Evolutionary conservation across 1,140 invertebrate species (phyloP).

Genomic region (Ectropis grisescens): DNA sequence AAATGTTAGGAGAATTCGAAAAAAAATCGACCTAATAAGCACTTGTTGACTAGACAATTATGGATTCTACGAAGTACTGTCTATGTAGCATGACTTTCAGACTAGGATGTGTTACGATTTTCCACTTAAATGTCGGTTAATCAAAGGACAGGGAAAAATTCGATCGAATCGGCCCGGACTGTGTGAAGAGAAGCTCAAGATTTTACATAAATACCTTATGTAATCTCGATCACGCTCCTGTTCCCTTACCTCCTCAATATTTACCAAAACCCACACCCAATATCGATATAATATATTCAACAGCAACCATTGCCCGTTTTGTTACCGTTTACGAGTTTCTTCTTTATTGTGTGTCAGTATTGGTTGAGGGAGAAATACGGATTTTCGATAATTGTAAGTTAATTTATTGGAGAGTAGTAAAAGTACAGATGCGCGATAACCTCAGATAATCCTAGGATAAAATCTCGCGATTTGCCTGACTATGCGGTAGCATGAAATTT

Average conservation of each 20-base stretch:
- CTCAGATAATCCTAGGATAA: slow-evolving; percentile 43
- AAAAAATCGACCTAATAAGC: too few species aligned
- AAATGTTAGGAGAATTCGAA: too few species aligned
- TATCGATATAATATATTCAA: background rate
- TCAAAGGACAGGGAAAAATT: too few species aligned
- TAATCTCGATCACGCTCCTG: slow-evolving; percentile 29
- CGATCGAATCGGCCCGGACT: too few species aligned
- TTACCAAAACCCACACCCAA: slow-evolving; percentile 12
- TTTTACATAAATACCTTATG: slow-evolving; percentile 42
- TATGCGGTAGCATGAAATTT: slow-evolving; percentile 21
- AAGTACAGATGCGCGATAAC: slow-evolving; percentile 34
- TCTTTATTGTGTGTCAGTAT: background rate
- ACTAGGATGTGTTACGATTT: too few species aligned
- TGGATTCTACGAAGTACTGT: too few species aligned
- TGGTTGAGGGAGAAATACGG: background rate
- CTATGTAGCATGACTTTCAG: too few species aligned
- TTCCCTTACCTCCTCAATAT: slow-evolving; percentile 8
- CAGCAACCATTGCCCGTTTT: slow-evolving; percentile 13
- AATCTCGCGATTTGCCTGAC: slow-evolving; percentile 35
- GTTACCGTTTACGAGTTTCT: background rate
- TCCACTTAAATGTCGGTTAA: too few species aligned
- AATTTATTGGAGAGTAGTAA: slow-evolving; percentile 10
- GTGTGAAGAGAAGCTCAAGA: too few species aligned
- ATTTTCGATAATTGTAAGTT: too few species aligned
- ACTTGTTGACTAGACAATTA: too few species aligned